These are phyloP conservation scores for Penaeus monodon DNA, from an alignment of 2,888 invertebrate genomes.

Conservation along the genomic window DNA sequence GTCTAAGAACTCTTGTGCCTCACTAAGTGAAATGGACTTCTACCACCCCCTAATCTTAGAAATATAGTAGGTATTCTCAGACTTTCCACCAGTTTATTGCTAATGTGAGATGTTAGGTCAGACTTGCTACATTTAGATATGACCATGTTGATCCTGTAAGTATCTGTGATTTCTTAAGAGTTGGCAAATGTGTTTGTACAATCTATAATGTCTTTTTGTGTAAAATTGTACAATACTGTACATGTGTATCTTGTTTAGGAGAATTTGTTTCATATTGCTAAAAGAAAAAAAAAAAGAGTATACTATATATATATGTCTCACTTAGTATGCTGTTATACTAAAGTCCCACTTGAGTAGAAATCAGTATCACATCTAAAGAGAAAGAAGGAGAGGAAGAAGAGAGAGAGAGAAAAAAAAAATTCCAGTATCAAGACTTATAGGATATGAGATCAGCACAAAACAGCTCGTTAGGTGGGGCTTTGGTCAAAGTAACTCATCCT, in stretches of 20 bases:
- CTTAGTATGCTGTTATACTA: conserved; percentile 9
- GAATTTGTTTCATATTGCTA: conserved; percentile 37
- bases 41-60: neutral
- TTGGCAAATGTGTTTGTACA: conserved; percentile 46
- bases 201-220: conserved; percentile 31
- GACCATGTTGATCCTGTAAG: conserved; percentile 32
- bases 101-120: conserved; percentile 36
- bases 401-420: no score
- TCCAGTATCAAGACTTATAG: no score
- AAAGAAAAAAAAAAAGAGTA: conserved; percentile 7
- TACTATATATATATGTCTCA: conserved; percentile 15
- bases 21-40: conserved; percentile 7
- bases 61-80: conserved; percentile 12
- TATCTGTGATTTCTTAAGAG: conserved; percentile 46
- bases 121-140: conserved; percentile 36
- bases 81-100: conserved; percentile 16
- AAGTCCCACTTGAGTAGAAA: neutral
- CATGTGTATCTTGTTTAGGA: conserved; percentile 38
- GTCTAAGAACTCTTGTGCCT: conserved; percentile 24
- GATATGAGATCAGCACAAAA: no score
- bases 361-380: no score
- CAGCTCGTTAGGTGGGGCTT: no score
- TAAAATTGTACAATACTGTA: conserved; percentile 39
- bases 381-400: no score
- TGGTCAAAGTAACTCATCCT: no score